A percentile compares a stretch with the other conserved stretches of the same genome.
Conservation (phyloP, 2,888 invertebrate species). For the Chalcosyrphus nemorum region DNA sequence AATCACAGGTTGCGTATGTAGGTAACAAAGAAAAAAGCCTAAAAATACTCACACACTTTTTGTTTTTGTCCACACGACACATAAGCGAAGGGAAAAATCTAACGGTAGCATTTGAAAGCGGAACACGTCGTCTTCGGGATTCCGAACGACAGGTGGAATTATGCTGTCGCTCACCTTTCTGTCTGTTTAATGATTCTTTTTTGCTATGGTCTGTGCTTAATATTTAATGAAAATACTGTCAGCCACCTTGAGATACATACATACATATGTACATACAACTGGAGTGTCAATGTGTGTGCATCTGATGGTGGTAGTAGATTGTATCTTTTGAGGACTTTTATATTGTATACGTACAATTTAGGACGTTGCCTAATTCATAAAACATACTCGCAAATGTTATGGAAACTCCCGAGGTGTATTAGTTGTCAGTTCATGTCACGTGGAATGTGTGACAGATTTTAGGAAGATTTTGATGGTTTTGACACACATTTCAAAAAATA, state of each 20-base stretch:
- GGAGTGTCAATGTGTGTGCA: too few species aligned
- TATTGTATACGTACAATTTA: conserved; percentile 32
- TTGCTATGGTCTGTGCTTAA: conserved; percentile 10
- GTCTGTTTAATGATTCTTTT: conserved; percentile 55
- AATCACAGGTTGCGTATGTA: conserved; percentile 35
- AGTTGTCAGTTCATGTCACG: conserved; percentile 47
- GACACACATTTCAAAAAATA: background rate
- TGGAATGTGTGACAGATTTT: conserved; percentile 17
- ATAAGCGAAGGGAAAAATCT: background rate
- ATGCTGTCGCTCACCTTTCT: conserved; percentile 58
- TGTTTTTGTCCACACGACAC: background rate
- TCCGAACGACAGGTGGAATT: conserved; percentile 63
- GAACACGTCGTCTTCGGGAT: conserved; percentile 59
- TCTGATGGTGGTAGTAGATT: too few species aligned
- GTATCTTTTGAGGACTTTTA: conserved; percentile 14
- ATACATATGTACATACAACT: too few species aligned
- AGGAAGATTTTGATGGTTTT: background rate
- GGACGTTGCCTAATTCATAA: conserved; percentile 62
- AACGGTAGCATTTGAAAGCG: conserved; percentile 23
- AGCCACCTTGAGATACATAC: conserved; percentile 15
- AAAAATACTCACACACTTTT: background rate
- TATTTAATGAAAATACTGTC: conserved; percentile 63
- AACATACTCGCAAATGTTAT: conserved; percentile 5
- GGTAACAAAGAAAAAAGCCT: conserved; percentile 1
- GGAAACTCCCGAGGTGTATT: conserved; percentile 30